Conservation (phyloP, 1,140 invertebrate species). For the Bombus sylvicola region DNA sequence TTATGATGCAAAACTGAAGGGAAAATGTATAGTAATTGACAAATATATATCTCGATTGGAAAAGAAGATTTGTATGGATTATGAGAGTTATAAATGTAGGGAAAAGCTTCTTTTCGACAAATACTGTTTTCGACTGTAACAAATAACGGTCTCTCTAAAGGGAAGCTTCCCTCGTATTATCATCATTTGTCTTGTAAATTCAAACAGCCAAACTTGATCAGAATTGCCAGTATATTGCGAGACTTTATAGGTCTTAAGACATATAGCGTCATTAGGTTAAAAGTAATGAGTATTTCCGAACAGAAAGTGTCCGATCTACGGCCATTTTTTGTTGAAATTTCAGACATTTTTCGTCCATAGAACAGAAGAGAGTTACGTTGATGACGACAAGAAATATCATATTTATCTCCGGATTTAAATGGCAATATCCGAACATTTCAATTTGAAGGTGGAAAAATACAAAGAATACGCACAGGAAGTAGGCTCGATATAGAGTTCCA, state of each 20-base stretch:
- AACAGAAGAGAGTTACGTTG: neutral
- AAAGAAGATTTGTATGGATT: too few relatives aligned
- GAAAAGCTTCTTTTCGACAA: too few relatives aligned
- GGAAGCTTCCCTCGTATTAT: conserved; percentile 1
- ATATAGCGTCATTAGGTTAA: neutral
- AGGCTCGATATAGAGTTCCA: too few relatives aligned
- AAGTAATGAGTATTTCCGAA: neutral
- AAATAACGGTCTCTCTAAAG: neutral
- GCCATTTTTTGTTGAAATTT: conserved; percentile 4
- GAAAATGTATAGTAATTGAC: too few relatives aligned
- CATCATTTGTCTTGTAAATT: conserved; percentile 3
- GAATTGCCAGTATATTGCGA: conserved; percentile 4
- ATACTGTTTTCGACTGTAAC: neutral
- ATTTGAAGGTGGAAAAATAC: too few relatives aligned
- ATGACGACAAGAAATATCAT: too few relatives aligned
- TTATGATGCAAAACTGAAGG: too few relatives aligned
- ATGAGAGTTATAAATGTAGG: too few relatives aligned
- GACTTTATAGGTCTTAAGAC: neutral
- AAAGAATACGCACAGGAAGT: too few relatives aligned
- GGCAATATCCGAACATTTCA: neutral
- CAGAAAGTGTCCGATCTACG: neutral
- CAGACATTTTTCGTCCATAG: neutral
- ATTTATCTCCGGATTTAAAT: neutral
- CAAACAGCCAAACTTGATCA: neutral
- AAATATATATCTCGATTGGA: too few relatives aligned